A percentile compares a stretch with the other conserved stretches of the same genome.
These are phyloP conservation scores for Scalopus aquaticus DNA, from an alignment of 2,113 vertebrate genomes.

Conservation along the genomic window DNA sequence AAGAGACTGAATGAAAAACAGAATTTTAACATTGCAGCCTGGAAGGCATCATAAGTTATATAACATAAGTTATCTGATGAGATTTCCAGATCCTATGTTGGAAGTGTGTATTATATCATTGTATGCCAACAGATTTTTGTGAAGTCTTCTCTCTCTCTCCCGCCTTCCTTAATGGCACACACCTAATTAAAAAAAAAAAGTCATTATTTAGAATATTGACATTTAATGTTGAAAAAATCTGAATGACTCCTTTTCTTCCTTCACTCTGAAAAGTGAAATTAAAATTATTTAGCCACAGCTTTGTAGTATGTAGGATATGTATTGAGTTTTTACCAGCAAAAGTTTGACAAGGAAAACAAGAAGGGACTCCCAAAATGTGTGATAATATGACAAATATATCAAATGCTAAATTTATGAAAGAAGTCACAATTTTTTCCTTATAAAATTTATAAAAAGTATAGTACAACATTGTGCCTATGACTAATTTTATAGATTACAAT, in stretches of 20 bases:
- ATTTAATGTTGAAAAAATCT: neutral
- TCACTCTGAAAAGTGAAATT: neutral
- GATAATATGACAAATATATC: neutral
- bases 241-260: neutral
- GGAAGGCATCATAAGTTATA: neutral
- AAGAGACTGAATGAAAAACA: neutral
- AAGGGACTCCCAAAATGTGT: neutral
- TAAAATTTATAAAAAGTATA: neutral
- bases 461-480: neutral
- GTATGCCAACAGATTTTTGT: neutral
- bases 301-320: neutral
- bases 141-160: neutral
- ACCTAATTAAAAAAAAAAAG: neutral
- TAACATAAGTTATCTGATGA: conserved; percentile 15
- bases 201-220: neutral
- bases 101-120: neutral
- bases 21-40: neutral
- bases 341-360: neutral
- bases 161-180: neutral
- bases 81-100: neutral
- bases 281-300: conserved; percentile 20
- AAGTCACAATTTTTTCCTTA: neutral
- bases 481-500: neutral
- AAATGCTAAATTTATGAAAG: neutral
- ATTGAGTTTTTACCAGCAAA: neutral